phyloP scores from a whole-genome alignment of 2,888 invertebrate genomes.

The Eristalinus sepulchralis region DNA sequence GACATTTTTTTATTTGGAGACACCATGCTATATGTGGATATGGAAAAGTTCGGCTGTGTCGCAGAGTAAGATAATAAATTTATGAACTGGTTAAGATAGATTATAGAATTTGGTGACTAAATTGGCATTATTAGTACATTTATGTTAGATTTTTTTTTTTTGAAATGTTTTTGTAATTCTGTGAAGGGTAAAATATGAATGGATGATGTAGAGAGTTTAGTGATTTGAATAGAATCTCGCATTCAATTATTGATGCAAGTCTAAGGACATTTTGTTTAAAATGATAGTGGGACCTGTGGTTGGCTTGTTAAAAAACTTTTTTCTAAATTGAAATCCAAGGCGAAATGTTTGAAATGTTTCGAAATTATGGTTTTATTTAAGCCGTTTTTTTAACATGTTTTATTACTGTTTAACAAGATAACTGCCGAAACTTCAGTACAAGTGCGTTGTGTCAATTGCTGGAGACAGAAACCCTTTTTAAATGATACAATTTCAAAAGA shows the following conservation, averaged over 20 bases:
- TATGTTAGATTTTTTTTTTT: not conserved
- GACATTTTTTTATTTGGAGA: conserved; percentile 2
- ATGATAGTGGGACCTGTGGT: not conserved
- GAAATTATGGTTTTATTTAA: too few species aligned
- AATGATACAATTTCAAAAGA: too few species aligned
- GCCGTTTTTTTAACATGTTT: too few species aligned
- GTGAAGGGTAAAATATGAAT: conserved; percentile 4
- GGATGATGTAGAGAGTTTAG: not conserved
- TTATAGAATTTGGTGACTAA: conserved; percentile 33
- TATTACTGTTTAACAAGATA: too few species aligned
- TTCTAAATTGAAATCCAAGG: too few species aligned
- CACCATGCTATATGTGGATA: conserved; percentile 56
- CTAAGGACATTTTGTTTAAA: not conserved
- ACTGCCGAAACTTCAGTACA: too few species aligned
- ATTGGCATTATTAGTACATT: conserved; percentile 31
- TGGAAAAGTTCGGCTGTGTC: conserved; percentile 67
- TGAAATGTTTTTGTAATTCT: not conserved
- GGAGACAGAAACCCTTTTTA: too few species aligned
- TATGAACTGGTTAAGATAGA: conserved; percentile 53
- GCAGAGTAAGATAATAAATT: conserved; percentile 69
- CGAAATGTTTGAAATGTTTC: too few species aligned
- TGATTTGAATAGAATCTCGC: not conserved
- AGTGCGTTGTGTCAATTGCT: too few species aligned
- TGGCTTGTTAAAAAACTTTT: not conserved
- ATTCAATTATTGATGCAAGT: conserved; percentile 27